Conservation (phyloP, 2,888 invertebrate species). For the Bruchidius siliquastri region DNA sequence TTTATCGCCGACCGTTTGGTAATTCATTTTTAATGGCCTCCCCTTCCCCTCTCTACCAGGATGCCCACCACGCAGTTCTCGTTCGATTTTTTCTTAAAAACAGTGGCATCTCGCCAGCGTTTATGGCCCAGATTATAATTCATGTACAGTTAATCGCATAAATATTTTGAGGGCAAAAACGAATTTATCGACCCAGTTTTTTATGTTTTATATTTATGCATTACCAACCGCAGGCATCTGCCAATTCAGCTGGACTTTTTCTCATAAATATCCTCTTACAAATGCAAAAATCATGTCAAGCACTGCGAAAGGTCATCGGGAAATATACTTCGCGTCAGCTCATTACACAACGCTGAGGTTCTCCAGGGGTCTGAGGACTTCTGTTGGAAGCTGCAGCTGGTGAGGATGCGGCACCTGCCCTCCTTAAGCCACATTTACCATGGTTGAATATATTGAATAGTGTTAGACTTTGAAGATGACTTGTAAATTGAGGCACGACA, state of each 20-base stretch:
- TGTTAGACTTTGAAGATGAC: too few relatives aligned
- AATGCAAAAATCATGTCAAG: too few relatives aligned
- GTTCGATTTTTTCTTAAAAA: not conserved
- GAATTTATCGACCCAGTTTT: not conserved
- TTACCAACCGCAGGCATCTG: not conserved
- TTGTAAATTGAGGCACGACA: too few relatives aligned
- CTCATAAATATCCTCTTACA: too few relatives aligned
- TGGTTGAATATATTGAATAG: too few relatives aligned
- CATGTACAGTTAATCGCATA: not conserved
- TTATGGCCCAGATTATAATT: not conserved
- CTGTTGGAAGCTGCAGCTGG: too few relatives aligned
- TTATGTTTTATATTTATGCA: not conserved
- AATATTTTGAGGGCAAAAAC: not conserved
- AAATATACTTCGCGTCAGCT: too few relatives aligned
- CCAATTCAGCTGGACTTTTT: not conserved
- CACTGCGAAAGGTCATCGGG: too few relatives aligned
- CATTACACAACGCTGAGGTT: too few relatives aligned
- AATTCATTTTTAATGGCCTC: constrained; percentile 1
- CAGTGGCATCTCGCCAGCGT: not conserved
- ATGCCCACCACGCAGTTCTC: not conserved
- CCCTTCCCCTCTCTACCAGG: not conserved
- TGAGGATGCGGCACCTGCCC: too few relatives aligned
- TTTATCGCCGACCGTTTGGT: not conserved
- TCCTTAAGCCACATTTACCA: too few relatives aligned
- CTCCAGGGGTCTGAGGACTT: too few relatives aligned